Evolutionary conservation across 2,113 vertebrate genomes (phyloP), one percentile per base, ranked within the genome.

Genomic region (Dipodomys ordii): DNA sequence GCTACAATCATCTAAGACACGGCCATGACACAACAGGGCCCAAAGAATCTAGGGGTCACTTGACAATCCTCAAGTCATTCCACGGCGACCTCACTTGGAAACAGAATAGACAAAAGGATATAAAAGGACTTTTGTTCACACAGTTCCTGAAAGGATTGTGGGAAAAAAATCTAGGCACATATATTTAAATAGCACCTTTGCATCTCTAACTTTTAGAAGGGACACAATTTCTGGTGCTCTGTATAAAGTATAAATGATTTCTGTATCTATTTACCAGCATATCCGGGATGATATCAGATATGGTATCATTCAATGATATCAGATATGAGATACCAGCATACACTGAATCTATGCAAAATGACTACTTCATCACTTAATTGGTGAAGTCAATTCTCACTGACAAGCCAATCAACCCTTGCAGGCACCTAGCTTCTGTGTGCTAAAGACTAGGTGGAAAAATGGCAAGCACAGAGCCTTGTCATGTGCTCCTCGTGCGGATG

Each of bases 131-230:
- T 95, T 83, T 74, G 68, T 46, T 93, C 80, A 49, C 15, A 76
- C 3, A 84, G 28, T 23, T 20, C 35, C 30, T 81, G 27, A 92
- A 74, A 73, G 84, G 71, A 84, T 68, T 84, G 73, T 65, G 53
- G 53, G 15, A 13, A 13, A 13, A 83, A 94, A 77, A 88, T 28
- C 39, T 90, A 65, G 44, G 79, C 35, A 79, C n/a, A 20, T 53
- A 35, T 76, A 94, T 93, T 92, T 15, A 85, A 93, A 74, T 62
- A 49, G 69, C 13, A 91, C 32, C 76, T 77, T 68, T 80, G 73
- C 57, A 68, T 79, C 76, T 35, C 32, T 65, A 72, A 90, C 9
- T 88, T 93, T 53, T 72, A 88, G 88, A 87, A 32, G 39, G 72
- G 13, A 81, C 53, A 83, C 30, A 16, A 44, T 87, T 90, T 82